Evolutionary conservation across 1,140 invertebrate genomes (phyloP).

Genomic region (Archivesica marissinica): DNA sequence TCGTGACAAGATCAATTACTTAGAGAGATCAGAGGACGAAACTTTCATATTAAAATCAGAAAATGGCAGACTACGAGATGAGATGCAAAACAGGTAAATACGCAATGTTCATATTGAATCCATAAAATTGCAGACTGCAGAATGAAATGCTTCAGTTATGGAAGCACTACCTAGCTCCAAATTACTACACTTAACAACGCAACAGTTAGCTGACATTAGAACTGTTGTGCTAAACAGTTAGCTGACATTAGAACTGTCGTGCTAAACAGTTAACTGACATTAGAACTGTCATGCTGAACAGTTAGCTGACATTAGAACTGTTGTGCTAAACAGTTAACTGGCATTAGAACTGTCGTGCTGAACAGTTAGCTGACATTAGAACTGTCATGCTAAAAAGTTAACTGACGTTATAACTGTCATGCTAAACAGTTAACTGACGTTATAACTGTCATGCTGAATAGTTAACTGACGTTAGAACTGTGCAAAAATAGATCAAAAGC

Average conservation of each 20-base stretch:
- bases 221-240: too few species aligned
- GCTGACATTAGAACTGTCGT: too few species aligned
- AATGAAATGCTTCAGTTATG: background rate
- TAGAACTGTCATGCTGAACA: too few species aligned
- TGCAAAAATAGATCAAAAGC: too few species aligned
- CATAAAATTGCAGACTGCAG: background rate
- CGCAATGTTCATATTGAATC: background rate
- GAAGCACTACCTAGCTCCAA: background rate
- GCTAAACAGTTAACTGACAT: too few species aligned
- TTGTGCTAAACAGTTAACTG: too few species aligned
- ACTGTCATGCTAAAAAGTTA: too few species aligned
- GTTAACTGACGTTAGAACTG: background rate
- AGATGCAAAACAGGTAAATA: constrained; percentile 80
- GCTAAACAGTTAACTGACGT: background rate
- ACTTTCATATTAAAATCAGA: constrained; percentile 74
- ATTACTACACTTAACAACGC: background rate
- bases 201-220: too few species aligned
- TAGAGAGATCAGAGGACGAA: constrained; percentile 74
- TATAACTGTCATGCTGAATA: background rate
- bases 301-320: too few species aligned
- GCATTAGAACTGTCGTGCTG: too few species aligned
- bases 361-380: too few species aligned
- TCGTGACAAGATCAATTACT: constrained; percentile 70
- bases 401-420: background rate
- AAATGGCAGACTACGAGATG: constrained; percentile 75